phyloP scores from a whole-genome alignment of 2,797 vertebrate genomes.

The Chelon labrosus region DNA sequence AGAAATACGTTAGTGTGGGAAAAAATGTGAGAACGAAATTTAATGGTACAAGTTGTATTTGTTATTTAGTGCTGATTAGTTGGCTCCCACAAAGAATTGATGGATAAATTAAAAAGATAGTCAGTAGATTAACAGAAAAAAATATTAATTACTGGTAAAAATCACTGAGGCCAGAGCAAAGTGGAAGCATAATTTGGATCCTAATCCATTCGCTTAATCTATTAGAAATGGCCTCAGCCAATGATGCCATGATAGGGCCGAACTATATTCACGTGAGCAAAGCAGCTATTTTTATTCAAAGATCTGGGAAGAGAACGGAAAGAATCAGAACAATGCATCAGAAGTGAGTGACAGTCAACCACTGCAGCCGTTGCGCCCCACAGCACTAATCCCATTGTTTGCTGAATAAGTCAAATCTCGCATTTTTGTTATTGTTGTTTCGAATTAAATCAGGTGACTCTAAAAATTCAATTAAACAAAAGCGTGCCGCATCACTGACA shows the following conservation, averaged over 20 bases:
- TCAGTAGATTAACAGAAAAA: too few relatives aligned
- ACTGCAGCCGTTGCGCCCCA: constrained; percentile 40
- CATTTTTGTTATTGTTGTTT: constrained; percentile 10
- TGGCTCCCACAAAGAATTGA: too few relatives aligned
- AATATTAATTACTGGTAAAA: too few relatives aligned
- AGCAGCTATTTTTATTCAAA: constrained; percentile 53
- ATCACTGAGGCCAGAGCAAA: too few relatives aligned
- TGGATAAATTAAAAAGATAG: too few relatives aligned
- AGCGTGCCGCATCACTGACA: too few relatives aligned
- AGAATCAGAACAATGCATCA: constrained; percentile 30
- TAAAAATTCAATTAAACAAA: background rate
- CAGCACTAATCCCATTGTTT: constrained; percentile 56
- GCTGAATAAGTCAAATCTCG: constrained; percentile 49
- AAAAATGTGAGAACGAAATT: too few relatives aligned
- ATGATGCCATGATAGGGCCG: constrained; percentile 12
- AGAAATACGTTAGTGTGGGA: too few relatives aligned
- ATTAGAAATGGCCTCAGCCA: background rate
- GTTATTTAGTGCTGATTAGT: too few relatives aligned
- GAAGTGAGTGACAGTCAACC: constrained; percentile 56
- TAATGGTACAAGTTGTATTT: too few relatives aligned
- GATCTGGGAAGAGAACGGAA: constrained; percentile 36
- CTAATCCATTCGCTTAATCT: too few relatives aligned
- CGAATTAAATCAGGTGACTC: constrained; percentile 16
- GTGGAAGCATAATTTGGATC: too few relatives aligned
- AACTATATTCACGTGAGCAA: constrained; percentile 38